Evolutionary conservation across 1,140 invertebrate species (phyloP).

Genomic region (Calliopsis andreniformis): DNA sequence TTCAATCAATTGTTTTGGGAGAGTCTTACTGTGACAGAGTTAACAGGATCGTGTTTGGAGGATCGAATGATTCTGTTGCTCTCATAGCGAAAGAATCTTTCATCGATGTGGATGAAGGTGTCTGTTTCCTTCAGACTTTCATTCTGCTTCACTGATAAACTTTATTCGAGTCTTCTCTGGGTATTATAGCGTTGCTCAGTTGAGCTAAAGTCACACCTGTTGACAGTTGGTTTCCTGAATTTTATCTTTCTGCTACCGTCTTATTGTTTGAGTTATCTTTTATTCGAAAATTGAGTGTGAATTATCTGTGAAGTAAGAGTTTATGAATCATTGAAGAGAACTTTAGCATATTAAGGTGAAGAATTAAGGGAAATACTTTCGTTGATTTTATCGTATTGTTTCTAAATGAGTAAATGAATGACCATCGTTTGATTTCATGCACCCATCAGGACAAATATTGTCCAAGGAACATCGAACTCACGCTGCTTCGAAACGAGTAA

Average conservation of each 20-base stretch:
- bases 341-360: not conserved
- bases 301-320: too few relatives aligned
- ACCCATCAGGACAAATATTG: constrained; percentile 75
- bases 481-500: constrained; percentile 87
- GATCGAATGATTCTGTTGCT: too few relatives aligned
- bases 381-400: not conserved
- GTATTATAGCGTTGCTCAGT: not conserved
- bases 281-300: too few relatives aligned
- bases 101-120: not conserved
- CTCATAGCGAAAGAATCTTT: too few relatives aligned
- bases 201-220: not conserved
- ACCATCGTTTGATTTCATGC: not conserved
- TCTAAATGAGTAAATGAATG: not conserved
- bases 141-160: not conserved
- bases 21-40: too few relatives aligned
- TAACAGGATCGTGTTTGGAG: too few relatives aligned
- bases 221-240: not conserved
- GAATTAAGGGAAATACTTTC: too few relatives aligned
- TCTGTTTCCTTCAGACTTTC: not conserved
- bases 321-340: not conserved
- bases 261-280: too few relatives aligned
- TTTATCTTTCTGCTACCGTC: not conserved
- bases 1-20: not conserved
- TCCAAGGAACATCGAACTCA: constrained; percentile 87
- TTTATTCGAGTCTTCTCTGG: not conserved